Evolutionary conservation across 2,888 invertebrate genomes (phyloP), one percentile per base, ranked within the genome.

Genomic region (Melinaea marsaeus): DNA sequence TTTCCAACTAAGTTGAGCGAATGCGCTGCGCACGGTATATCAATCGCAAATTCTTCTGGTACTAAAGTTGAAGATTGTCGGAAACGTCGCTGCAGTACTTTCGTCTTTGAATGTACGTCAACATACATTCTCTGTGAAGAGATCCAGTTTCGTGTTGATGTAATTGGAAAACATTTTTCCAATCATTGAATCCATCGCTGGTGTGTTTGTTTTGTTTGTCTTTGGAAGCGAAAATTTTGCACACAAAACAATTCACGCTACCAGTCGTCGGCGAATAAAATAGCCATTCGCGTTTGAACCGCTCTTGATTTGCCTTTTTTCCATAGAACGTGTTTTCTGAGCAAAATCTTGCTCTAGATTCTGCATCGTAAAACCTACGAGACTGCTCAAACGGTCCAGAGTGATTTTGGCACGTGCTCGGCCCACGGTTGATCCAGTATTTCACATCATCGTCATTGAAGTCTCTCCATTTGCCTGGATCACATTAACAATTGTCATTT

Each of bases 1-100:
- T 22, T 22, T 22, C 22, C 22, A 22, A 22, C 22, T 22, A 22
- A 22, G 22, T 22, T 22, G 22, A 22, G 22, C 22, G 22, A 22
- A 22, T 22, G 22, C 22, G 22, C 68, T 69, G 0, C 63, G 64
- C 37, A 67, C 60, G n/a, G 68, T 63, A 22, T 22, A 22, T 22
- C 22, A 22, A 22, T 22, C 22, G 22, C 22, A 22, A 22, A 22
- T 35, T 35, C n/a, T 13, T 47, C 13, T 13, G 13, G n/a, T 47
- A 13, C n/a, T 13, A 4, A 4, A 47, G 47, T 47, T 5, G 13
- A 46, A 13, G 46, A 5, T 4, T 9, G 13, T 46, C 13, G 46
- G 46, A 46, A 11, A 46, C 22, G 22, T 46, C 13, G 46, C 46
- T 13, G 6, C 13, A 13, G 13, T 11, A 11, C 46, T 11, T 46